Conservation (phyloP, 2,797 vertebrate species). For the Capromys pilorides region DNA sequence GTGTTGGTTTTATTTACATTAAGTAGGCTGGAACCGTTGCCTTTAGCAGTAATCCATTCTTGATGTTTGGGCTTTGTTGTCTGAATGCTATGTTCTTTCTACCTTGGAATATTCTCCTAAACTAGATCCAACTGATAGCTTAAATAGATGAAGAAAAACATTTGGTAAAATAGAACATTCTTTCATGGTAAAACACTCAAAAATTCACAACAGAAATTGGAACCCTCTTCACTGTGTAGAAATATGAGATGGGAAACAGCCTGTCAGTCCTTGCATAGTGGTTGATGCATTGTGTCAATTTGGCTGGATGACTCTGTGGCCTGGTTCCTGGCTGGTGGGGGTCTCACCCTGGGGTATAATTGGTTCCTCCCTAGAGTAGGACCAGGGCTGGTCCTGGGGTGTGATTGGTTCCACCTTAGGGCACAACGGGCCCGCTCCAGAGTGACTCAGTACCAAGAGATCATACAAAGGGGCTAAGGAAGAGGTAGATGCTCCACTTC, state of each 20-base stretch:
- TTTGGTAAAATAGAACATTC: not conserved
- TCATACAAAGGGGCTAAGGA: too few relatives aligned
- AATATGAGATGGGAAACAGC: not conserved
- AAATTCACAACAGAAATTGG: not conserved
- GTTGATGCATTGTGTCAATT: too few relatives aligned
- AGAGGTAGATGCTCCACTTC: too few relatives aligned
- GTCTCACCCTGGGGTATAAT: too few relatives aligned
- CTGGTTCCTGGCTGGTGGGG: too few relatives aligned
- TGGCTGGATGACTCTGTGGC: too few relatives aligned
- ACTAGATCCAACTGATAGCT: not conserved
- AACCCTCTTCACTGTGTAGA: not conserved
- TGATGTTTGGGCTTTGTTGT: slow-evolving; percentile 20
- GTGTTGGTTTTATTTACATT: not conserved
- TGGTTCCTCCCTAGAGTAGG: too few relatives aligned
- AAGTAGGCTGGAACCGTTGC: not conserved
- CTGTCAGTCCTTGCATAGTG: not conserved
- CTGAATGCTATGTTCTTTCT: not conserved
- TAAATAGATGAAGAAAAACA: not conserved
- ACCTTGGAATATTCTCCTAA: not conserved
- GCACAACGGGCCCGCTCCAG: too few relatives aligned
- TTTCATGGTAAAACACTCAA: not conserved
- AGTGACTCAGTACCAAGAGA: too few relatives aligned
- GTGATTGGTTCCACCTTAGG: too few relatives aligned
- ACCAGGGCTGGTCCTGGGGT: too few relatives aligned
- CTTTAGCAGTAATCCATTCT: not conserved